phyloP scores from a whole-genome alignment of 1,140 invertebrate species.

The Drosophila funebris region DNA sequence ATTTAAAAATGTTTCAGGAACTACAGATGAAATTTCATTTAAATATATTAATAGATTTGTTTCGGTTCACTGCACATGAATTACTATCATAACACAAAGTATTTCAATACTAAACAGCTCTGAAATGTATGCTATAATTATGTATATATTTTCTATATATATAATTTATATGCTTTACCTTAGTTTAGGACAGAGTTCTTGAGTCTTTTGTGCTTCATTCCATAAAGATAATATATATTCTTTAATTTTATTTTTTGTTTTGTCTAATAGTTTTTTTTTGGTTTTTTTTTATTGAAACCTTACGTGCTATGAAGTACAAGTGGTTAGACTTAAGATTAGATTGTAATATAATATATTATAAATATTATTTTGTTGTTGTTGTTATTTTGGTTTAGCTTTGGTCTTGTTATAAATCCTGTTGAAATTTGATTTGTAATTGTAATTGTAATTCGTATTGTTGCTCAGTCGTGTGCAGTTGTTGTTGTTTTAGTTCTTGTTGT shows the following conservation, averaged over 20 bases:
- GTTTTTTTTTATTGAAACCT: slow-evolving; percentile 83
- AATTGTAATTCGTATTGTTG: slow-evolving; percentile 51
- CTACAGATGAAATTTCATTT: no score
- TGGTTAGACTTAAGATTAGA: slow-evolving; percentile 72
- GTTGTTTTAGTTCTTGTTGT: slow-evolving; percentile 15
- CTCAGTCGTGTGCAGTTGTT: slow-evolving; percentile 62
- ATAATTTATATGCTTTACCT: no score
- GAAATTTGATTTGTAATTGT: slow-evolving; percentile 60
- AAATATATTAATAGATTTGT: no score
- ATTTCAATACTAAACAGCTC: background rate
- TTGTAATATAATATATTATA: slow-evolving; percentile 34
- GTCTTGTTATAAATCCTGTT: slow-evolving; percentile 72
- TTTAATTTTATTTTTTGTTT: background rate
- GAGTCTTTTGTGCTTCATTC: background rate
- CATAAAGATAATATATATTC: background rate
- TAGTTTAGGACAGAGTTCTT: no score
- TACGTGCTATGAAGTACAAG: slow-evolving; percentile 85
- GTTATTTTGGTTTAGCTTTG: slow-evolving; percentile 83
- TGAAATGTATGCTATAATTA: background rate
- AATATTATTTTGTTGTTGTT: slow-evolving; percentile 82
- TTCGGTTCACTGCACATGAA: no score
- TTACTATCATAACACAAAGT: no score
- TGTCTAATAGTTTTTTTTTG: background rate
- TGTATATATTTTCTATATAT: no score
- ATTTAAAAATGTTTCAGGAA: no score